Percentiles rank a stretch among this genome's conserved stretches.
These are phyloP conservation scores for Geodia barretti DNA, from an alignment of 37 sponge, comb jelly and placozoan genomes.

Conservation along the genomic window DNA sequence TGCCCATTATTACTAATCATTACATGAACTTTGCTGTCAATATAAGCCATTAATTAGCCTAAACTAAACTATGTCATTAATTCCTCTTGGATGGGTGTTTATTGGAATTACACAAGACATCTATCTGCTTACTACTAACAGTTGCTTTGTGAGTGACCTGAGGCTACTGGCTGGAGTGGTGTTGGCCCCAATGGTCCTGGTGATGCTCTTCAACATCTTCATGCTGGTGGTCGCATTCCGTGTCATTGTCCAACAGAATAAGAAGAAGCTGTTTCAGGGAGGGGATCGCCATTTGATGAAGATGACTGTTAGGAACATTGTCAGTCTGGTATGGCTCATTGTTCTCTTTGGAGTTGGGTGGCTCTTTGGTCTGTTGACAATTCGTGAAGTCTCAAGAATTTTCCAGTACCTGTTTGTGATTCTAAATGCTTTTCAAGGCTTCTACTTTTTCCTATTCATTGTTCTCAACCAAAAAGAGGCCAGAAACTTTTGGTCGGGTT, in stretches of 20 bases:
- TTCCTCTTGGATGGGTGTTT: no score
- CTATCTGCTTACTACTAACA: not conserved
- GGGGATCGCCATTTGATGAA: no score
- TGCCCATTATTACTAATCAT: no score
- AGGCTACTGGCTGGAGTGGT: slow-evolving; percentile 17
- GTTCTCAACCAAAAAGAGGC: slow-evolving; percentile 15
- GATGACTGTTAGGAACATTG: not conserved
- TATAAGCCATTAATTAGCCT: no score
- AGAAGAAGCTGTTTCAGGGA: no score
- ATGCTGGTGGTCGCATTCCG: slow-evolving; percentile 9
- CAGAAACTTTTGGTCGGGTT: slow-evolving; percentile 20
- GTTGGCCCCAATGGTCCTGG: slow-evolving; percentile 10
- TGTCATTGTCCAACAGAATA: not conserved
- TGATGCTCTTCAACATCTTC: slow-evolving; percentile 23
- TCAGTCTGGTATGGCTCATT: slow-evolving; percentile 14
- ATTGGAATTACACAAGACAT: not conserved
- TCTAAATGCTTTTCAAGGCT: slow-evolving; percentile 56
- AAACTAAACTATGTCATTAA: no score
- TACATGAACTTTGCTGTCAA: no score
- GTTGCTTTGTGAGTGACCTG: slow-evolving; percentile 40
- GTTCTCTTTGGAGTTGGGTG: slow-evolving; percentile 49
- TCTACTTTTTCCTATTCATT: slow-evolving; percentile 47
- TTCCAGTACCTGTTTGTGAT: slow-evolving; percentile 60
- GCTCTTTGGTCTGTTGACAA: slow-evolving; percentile 53
- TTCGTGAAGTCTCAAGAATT: slow-evolving; percentile 5